Evolutionary conservation across 2,888 invertebrate species (phyloP).

Genomic region (Plagodis dolabraria): DNA sequence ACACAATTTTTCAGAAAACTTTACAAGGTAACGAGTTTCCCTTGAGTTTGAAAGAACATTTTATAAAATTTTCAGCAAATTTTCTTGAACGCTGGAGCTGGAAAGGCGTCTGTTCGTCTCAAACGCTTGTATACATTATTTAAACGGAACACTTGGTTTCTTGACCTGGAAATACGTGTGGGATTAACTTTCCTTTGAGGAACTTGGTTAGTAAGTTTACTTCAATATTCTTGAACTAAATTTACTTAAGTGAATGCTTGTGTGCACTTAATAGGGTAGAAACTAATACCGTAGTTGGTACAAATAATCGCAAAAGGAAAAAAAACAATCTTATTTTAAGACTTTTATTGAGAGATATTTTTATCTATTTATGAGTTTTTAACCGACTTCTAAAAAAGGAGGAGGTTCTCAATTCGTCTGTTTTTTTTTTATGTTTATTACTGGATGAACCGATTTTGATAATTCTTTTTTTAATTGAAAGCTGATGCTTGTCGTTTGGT

Average conservation of each 20-base stretch:
- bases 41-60: conserved; percentile 5
- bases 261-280: background rate
- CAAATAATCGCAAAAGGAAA: no score
- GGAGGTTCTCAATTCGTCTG: no score
- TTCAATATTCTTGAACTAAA: conserved; percentile 1
- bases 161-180: conserved; percentile 15
- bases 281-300: no score
- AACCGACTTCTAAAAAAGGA: no score
- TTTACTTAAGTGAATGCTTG: background rate
- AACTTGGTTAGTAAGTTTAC: conserved; percentile 3
- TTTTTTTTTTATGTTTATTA: no score
- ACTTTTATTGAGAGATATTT: no score
- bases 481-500: no score
- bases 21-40: conserved; percentile 3
- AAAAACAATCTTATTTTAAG: no score
- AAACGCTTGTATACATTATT: conserved; percentile 9
- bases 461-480: no score
- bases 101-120: conserved; percentile 12
- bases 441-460: no score
- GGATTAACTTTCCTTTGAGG: conserved; percentile 7
- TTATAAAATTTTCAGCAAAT: conserved; percentile 9
- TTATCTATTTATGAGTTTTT: no score
- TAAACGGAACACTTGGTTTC: conserved; percentile 7
- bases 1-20: conserved; percentile 1
- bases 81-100: conserved; percentile 4